Percentiles rank a stretch among this genome's conserved stretches.
Conservation (phyloP, 2,888 invertebrate species). For the Pristionchus entomophagus region DNA sequence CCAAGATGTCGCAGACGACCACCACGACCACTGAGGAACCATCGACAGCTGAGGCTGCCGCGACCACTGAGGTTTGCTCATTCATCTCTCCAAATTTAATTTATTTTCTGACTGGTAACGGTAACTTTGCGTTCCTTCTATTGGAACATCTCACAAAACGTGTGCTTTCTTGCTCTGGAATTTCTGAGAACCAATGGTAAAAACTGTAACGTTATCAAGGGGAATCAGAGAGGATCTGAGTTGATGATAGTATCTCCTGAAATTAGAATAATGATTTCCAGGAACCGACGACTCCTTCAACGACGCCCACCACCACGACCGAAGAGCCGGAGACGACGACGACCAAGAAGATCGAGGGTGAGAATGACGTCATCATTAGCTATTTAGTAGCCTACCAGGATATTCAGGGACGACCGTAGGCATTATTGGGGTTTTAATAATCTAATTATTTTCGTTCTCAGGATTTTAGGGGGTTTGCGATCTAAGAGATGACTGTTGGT, state of each 20-base stretch:
- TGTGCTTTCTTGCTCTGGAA: too few species aligned
- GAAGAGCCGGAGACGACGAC: constrained; percentile 41
- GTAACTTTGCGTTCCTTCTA: too few species aligned
- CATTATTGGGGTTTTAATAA: too few species aligned
- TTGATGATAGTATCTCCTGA: not conserved
- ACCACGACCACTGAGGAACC: constrained; percentile 44
- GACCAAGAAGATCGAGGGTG: constrained; percentile 45
- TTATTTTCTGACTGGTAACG: too few species aligned
- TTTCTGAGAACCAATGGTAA: not conserved
- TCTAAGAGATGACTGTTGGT: too few species aligned
- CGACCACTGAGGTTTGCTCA: not conserved
- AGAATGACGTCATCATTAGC: too few species aligned
- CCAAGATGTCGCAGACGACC: constrained; percentile 39
- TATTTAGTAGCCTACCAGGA: too few species aligned
- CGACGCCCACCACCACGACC: constrained; percentile 40
- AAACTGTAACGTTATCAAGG: not conserved
- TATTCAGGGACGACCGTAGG: too few species aligned
- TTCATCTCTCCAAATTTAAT: too few species aligned
- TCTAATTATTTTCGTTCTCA: too few species aligned
- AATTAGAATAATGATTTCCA: not conserved
- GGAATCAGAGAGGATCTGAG: not conserved
- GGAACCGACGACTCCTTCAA: constrained; percentile 13
- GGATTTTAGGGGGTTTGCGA: too few species aligned
- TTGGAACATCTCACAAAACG: too few species aligned
- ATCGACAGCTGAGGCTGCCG: not conserved